Conservation (phyloP, 2,888 invertebrate genomes). For the Brachyopa scutellaris region DNA sequence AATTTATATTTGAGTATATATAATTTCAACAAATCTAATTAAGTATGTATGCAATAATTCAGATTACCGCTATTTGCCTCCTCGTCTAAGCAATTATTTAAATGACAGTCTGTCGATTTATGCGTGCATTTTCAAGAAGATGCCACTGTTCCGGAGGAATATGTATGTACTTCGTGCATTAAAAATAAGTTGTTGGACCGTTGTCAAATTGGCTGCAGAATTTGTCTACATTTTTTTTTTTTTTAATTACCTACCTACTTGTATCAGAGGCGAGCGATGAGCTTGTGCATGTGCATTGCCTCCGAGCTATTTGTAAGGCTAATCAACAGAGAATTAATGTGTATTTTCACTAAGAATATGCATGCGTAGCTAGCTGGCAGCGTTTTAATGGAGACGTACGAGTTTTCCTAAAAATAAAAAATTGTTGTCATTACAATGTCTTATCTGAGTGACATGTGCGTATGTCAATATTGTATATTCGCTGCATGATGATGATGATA, state of each 20-base stretch:
- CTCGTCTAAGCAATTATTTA: neutral
- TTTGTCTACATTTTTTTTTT: neutral
- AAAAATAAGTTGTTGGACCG: constrained; percentile 47
- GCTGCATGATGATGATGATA: too few species aligned
- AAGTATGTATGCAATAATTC: neutral
- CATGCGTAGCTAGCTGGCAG: neutral
- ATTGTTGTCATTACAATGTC: too few species aligned
- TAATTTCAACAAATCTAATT: constrained; percentile 14
- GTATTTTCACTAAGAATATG: constrained; percentile 30
- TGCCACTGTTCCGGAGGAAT: neutral
- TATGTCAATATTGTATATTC: too few species aligned
- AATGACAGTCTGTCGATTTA: constrained; percentile 1
- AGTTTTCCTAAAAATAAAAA: constrained; percentile 22
- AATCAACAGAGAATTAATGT: constrained; percentile 47
- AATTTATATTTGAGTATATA: constrained; percentile 27
- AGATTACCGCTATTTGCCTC: neutral
- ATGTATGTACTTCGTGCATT: neutral
- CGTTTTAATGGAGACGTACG: neutral
- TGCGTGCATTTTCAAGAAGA: neutral
- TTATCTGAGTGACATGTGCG: too few species aligned
- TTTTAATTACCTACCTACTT: neutral
- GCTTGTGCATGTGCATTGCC: neutral
- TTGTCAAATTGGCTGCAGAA: constrained; percentile 44
- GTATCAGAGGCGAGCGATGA: too few species aligned
- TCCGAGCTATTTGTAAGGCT: constrained; percentile 8